Percentiles rank a stretch among this genome's conserved stretches.
Conservation (phyloP, 2,888 invertebrate species). For the Drosophila buzzatii region DNA sequence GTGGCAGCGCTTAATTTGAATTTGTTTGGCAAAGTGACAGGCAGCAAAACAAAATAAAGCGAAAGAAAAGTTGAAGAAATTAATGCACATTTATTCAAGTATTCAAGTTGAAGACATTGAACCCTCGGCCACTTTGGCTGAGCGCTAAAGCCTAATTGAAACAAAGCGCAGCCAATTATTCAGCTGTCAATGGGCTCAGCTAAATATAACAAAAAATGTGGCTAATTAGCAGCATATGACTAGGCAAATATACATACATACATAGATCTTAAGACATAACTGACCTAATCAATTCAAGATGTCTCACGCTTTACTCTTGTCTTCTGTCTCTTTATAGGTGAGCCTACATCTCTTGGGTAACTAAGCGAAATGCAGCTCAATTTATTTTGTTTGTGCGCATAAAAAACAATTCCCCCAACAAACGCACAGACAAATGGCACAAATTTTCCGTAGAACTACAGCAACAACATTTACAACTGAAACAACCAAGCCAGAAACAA, state of each 20-base stretch:
- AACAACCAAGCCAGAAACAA: slow-evolving; percentile 25
- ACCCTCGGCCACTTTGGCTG: slow-evolving; percentile 1
- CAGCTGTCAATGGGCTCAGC: slow-evolving; percentile 10
- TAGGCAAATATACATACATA: neutral
- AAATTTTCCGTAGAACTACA: slow-evolving; percentile 40
- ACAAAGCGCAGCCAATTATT: slow-evolving; percentile 24
- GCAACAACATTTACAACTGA: slow-evolving; percentile 18
- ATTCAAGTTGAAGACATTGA: slow-evolving; percentile 19
- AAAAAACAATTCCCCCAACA: slow-evolving; percentile 14
- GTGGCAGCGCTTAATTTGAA: slow-evolving; percentile 64
- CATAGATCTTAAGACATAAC: slow-evolving; percentile 12
- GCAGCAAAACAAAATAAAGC: slow-evolving; percentile 3
- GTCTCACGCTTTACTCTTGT: slow-evolving; percentile 28
- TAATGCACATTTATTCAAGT: slow-evolving; percentile 40
- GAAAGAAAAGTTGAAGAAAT: slow-evolving; percentile 16
- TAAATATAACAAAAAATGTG: neutral
- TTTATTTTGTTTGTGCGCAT: slow-evolving; percentile 36
- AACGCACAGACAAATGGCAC: slow-evolving; percentile 47
- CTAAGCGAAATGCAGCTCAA: slow-evolving; percentile 30
- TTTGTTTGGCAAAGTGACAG: slow-evolving; percentile 60
- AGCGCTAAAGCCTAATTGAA: slow-evolving; percentile 35
- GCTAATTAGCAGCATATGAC: slow-evolving; percentile 5
- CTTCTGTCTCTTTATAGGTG: slow-evolving; percentile 55
- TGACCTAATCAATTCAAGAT: slow-evolving; percentile 33
- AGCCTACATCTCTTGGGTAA: slow-evolving; percentile 19